Evolutionary conservation across 2,888 invertebrate species (phyloP).

Genomic region (Amblyjoppa fuscipennis): DNA sequence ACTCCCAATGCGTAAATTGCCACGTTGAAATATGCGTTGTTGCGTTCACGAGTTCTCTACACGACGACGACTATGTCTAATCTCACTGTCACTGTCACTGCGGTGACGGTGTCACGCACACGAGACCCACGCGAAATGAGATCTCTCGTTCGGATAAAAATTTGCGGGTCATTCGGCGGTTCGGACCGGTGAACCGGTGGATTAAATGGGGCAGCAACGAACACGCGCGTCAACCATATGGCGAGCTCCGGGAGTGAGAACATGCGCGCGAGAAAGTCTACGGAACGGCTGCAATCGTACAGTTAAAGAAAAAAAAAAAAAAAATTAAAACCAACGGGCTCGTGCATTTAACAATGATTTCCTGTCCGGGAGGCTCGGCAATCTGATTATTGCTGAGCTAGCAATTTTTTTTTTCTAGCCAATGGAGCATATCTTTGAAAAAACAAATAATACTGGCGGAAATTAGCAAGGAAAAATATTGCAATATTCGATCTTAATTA

Average conservation of each 20-base stretch:
- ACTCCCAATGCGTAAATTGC: background rate
- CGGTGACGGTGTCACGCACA: background rate
- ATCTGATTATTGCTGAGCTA: no score
- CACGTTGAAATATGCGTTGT: background rate
- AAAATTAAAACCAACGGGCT: no score
- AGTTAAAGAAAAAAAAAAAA: no score
- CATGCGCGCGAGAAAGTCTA: background rate
- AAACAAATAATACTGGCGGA: no score
- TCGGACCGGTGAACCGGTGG: constrained; percentile 36
- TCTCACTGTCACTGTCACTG: constrained; percentile 50
- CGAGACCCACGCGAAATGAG: constrained; percentile 35
- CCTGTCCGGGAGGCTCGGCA: no score
- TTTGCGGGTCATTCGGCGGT: constrained; percentile 38
- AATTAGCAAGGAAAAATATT: no score
- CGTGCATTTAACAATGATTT: no score
- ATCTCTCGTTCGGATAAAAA: constrained; percentile 41
- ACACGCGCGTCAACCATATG: constrained; percentile 2
- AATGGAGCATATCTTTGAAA: no score
- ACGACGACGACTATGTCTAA: background rate
- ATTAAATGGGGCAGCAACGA: constrained; percentile 29
- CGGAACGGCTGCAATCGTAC: background rate
- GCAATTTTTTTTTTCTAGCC: no score
- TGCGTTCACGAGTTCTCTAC: background rate
- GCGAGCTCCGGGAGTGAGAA: background rate
- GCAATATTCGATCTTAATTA: no score